phyloP scores from a whole-genome alignment of 2,797 vertebrate species.

The Melopsittacus undulatus region DNA sequence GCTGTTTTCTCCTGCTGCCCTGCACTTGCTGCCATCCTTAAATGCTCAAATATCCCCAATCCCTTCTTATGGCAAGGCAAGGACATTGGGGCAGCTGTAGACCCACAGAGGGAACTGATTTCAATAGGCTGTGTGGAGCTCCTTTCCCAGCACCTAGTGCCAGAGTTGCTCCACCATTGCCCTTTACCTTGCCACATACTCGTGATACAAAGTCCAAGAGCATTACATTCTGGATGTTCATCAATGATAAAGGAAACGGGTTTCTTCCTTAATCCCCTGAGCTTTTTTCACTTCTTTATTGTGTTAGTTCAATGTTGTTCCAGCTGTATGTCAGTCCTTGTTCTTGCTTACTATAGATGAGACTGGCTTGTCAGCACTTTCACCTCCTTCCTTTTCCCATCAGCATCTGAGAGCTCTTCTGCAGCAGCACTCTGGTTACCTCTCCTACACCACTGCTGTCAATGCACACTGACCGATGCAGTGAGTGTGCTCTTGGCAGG shows the following conservation, averaged over 20 bases:
- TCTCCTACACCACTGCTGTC: not conserved
- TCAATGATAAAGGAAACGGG: not conserved
- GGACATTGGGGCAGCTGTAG: not conserved
- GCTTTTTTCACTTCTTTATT: not conserved
- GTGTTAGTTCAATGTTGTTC: not conserved
- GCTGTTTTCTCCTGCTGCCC: rapidly evolving
- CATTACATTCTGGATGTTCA: not conserved
- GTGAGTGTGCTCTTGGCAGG: not conserved
- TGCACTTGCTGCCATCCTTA: not conserved
- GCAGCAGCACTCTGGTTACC: not conserved
- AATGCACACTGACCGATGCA: not conserved
- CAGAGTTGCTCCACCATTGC: not conserved
- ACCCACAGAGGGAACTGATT: not conserved
- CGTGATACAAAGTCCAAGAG: not conserved
- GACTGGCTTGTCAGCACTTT: not conserved
- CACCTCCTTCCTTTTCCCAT: not conserved
- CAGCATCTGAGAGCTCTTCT: not conserved
- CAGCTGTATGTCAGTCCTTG: not conserved
- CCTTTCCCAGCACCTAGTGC: not conserved
- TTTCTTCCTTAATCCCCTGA: not conserved
- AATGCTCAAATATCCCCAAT: not conserved
- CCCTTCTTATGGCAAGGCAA: not conserved
- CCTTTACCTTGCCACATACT: not conserved
- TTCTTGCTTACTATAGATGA: not conserved
- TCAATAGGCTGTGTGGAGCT: rapidly evolving